Conservation (phyloP, 2,888 invertebrate species). For the Athrips mouffetella region DNA sequence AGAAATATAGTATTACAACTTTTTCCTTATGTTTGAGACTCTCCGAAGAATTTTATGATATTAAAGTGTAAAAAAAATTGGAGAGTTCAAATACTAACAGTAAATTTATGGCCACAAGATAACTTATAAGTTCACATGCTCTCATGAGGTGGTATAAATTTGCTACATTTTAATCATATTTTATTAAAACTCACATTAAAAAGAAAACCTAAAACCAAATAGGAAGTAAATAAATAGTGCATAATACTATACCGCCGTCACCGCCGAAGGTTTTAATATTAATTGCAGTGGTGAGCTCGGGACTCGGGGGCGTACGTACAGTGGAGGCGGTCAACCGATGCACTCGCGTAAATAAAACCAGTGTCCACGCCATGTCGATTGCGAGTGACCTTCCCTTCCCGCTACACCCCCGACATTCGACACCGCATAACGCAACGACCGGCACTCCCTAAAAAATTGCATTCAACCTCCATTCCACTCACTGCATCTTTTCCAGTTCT, state of each 20-base stretch:
- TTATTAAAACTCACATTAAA: too few species aligned
- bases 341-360: constrained; percentile 27
- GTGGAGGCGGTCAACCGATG: constrained; percentile 17
- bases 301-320: too few species aligned
- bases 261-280: constrained; percentile 35
- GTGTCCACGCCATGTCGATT: constrained; percentile 7
- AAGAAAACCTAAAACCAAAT: too few species aligned
- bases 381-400: neutral
- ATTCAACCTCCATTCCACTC: neutral
- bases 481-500: constrained; percentile 2
- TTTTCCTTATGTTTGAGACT: too few species aligned
- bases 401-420: constrained; percentile 37
- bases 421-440: constrained; percentile 1
- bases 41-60: too few species aligned
- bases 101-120: too few species aligned
- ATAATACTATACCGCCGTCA: neutral
- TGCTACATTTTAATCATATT: neutral
- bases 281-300: too few species aligned
- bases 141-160: too few species aligned
- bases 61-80: too few species aligned
- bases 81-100: too few species aligned
- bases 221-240: neutral
- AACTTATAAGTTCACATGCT: too few species aligned
- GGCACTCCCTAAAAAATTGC: constrained; percentile 9
- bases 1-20: too few species aligned